These are phyloP conservation scores for Griposia aprilina DNA, from an alignment of 2,888 invertebrate species.

Conservation along the genomic window DNA sequence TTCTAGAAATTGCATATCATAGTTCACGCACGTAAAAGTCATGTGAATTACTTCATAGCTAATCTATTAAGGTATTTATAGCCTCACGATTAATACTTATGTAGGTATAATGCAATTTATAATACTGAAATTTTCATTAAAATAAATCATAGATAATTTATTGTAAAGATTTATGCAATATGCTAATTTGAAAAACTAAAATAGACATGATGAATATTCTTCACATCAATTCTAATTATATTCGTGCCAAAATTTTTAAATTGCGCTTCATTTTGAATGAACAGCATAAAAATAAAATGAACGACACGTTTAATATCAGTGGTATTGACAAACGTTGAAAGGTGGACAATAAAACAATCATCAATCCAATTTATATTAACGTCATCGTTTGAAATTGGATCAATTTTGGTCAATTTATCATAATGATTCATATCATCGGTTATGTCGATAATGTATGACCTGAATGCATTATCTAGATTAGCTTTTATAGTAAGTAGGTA, in stretches of 20 bases:
- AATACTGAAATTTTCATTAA: background rate
- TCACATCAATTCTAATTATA: slow-evolving; percentile 5
- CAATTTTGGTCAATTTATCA: slow-evolving; percentile 62
- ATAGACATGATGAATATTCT: background rate
- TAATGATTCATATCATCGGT: slow-evolving; percentile 61
- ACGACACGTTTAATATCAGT: slow-evolving; percentile 32
- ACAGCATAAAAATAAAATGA: slow-evolving; percentile 34
- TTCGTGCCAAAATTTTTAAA: slow-evolving; percentile 27
- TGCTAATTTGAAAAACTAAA: background rate
- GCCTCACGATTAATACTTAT: background rate
- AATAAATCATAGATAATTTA: background rate
- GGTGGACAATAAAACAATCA: slow-evolving; percentile 55
- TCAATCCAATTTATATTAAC: slow-evolving; percentile 49
- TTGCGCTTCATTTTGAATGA: slow-evolving; percentile 11
- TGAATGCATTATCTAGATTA: slow-evolving; percentile 63
- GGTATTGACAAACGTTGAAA: slow-evolving; percentile 54
- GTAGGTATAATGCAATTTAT: background rate
- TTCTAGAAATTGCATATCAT: background rate
- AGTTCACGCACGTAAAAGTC: no score
- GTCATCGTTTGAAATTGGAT: slow-evolving; percentile 59
- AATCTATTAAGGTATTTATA: background rate
- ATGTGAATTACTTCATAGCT: background rate
- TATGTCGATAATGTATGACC: slow-evolving; percentile 56
- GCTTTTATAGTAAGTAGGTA: slow-evolving; percentile 48
- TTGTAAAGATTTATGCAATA: background rate